phyloP scores from a whole-genome alignment of 2,888 invertebrate genomes.

The Pemphredon lugubris region DNA sequence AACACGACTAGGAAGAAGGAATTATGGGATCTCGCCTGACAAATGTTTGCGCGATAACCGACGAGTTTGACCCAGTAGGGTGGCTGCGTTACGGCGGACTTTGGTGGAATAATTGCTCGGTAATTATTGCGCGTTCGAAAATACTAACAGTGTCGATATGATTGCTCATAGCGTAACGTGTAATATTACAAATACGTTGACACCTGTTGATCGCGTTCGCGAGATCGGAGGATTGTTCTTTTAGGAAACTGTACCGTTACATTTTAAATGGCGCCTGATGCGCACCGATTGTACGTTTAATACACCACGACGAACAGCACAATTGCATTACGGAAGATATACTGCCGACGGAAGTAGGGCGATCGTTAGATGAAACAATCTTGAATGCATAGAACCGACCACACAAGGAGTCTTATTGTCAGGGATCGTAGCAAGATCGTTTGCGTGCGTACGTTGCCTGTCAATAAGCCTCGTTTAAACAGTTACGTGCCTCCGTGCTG shows the following conservation, averaged over 20 bases:
- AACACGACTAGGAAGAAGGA: slow-evolving; percentile 24
- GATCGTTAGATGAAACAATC: neutral
- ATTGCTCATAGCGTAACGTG: too few species aligned
- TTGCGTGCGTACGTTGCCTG: slow-evolving; percentile 36
- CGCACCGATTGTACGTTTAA: neutral
- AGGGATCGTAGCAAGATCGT: slow-evolving; percentile 30
- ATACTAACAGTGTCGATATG: too few species aligned
- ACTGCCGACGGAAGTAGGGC: neutral
- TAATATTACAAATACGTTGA: too few species aligned
- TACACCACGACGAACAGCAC: neutral
- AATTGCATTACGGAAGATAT: neutral
- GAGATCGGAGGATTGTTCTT: too few species aligned
- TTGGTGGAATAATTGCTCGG: slow-evolving; percentile 28
- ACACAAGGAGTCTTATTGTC: slow-evolving; percentile 47
- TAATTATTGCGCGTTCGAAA: neutral
- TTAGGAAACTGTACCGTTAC: too few species aligned
- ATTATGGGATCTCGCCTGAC: slow-evolving; percentile 44
- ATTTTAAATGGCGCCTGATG: too few species aligned
- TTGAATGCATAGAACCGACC: slow-evolving; percentile 6
- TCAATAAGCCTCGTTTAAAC: slow-evolving; percentile 60
- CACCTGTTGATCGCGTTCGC: too few species aligned
- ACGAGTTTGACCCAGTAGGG: slow-evolving; percentile 19
- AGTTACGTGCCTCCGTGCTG: slow-evolving; percentile 54
- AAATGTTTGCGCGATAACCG: slow-evolving; percentile 44
- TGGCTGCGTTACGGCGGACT: too few species aligned